Evolutionary conservation across 1,140 invertebrate genomes (phyloP), one percentile per base, ranked within the genome.

Genomic region (Lutraria rhynchaena): DNA sequence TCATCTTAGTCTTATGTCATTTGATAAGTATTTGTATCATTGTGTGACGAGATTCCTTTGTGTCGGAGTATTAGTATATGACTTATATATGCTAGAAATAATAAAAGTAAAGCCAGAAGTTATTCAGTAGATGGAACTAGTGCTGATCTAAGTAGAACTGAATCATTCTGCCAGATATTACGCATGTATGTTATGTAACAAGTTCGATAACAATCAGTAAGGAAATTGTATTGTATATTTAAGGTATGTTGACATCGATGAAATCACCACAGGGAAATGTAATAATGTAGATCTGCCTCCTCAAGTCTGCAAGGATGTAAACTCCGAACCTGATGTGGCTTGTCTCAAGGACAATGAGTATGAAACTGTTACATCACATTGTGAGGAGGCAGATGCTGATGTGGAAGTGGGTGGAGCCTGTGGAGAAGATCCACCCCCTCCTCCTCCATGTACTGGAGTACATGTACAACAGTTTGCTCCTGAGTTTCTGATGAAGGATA

Each of bases 401-500:
- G 19, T 60, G 5, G 15, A 46, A 33, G 27, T 46, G 55, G 55
- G 13, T 37, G 70, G 55, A 46, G 71, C 71, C 46, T 58, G 41
- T 60, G 53, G 35, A 55, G 33, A 22, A 15, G 46, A 46, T 5
- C 55, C 58, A 27, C 41, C 63, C 15, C 63, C 63, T 13, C 63
- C 63, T 41, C 41, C 58, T 31, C 74, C 60, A 29, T 65, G 58
- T 29, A 33, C 55, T 1, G 35, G 58, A 46, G 22, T 1, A n/a
- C n/a, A 31, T 24, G 9, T 49, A n/a, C n/a, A 19, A 33, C 58
- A 44, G 31, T 77, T 77, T 65, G 35, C 74, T 77, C 74, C 74
- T 53, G 74, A 77, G 31, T 77, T 77, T 55, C 29, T 77, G 46
- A 31, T 63, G 49, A 77, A 77, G n/a, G 74, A 65, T 65, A 77